phyloP scores from a whole-genome alignment of 2,113 vertebrate species.

The Psammodynastes pulverulentus region DNA sequence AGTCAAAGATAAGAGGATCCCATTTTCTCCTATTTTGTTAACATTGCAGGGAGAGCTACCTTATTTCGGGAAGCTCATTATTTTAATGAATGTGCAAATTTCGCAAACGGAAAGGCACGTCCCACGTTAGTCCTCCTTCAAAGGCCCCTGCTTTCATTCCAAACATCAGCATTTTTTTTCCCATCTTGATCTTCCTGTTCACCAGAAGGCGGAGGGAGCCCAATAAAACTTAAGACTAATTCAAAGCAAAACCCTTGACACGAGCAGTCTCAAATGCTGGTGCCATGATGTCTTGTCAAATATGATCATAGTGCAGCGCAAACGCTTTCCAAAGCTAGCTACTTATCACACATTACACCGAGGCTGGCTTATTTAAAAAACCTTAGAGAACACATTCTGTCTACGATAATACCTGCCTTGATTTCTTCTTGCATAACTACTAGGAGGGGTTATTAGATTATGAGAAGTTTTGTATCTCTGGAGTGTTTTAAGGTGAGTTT shows the following conservation, averaged over 20 bases:
- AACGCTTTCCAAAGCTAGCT: neutral
- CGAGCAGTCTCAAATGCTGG: neutral
- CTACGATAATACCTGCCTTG: neutral
- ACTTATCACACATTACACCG: neutral
- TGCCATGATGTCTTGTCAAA: neutral
- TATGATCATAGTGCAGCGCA: neutral
- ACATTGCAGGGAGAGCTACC: conserved; percentile 33
- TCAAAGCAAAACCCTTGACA: neutral
- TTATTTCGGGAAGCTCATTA: conserved; percentile 37
- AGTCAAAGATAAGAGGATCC: conserved; percentile 35
- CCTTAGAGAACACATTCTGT: neutral
- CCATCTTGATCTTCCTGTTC: neutral
- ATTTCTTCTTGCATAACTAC: neutral
- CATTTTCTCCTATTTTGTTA: conserved; percentile 47
- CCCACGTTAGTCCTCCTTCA: conserved; percentile 1
- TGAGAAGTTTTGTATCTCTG: neutral
- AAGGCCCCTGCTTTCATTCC: conserved; percentile 21
- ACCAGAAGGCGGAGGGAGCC: neutral
- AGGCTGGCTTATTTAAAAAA: neutral
- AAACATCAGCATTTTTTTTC: fast-evolving
- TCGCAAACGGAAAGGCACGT: conserved; percentile 22
- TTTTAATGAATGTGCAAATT: conserved; percentile 43
- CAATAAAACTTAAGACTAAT: neutral
- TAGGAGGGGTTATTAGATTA: neutral
- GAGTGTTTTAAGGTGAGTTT: neutral